These are phyloP conservation scores for Holocentrus rufus DNA, from an alignment of 2,797 vertebrate species.

Conservation along the genomic window DNA sequence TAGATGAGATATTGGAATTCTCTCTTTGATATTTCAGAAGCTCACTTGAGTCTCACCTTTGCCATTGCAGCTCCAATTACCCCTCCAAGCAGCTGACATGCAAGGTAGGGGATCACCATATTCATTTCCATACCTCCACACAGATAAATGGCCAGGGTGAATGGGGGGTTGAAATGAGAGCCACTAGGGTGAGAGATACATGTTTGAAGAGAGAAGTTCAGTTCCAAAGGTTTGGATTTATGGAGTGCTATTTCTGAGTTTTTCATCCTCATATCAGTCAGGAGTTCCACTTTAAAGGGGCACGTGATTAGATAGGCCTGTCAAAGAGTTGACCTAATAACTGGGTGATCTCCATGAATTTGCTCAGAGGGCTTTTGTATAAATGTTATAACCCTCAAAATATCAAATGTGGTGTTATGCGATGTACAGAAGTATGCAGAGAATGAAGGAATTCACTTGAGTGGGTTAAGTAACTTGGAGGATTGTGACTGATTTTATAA, in stretches of 20 bases:
- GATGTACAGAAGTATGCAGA: neutral
- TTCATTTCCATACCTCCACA: constrained; percentile 80
- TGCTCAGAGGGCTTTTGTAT: neutral
- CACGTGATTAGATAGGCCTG: neutral
- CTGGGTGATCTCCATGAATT: neutral
- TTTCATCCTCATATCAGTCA: constrained; percentile 17
- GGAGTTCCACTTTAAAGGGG: neutral
- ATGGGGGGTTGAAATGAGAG: constrained; percentile 88
- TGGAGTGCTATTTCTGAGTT: neutral
- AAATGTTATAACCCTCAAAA: neutral
- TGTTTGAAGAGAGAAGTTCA: neutral
- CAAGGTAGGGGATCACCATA: constrained; percentile 84
- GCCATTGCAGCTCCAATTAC: constrained; percentile 85
- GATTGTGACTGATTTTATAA: neutral
- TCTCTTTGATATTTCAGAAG: no score
- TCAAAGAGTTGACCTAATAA: neutral
- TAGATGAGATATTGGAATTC: neutral
- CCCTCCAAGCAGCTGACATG: constrained; percentile 86
- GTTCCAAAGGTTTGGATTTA: neutral
- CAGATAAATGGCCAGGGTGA: constrained; percentile 83
- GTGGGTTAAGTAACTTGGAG: no score
- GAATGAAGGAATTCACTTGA: neutral
- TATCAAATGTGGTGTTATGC: neutral
- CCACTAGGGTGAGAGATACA: constrained; percentile 74
- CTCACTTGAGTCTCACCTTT: constrained; percentile 77